Evolutionary conservation across 2,888 invertebrate genomes (phyloP).

Genomic region (Osmoderma eremita): DNA sequence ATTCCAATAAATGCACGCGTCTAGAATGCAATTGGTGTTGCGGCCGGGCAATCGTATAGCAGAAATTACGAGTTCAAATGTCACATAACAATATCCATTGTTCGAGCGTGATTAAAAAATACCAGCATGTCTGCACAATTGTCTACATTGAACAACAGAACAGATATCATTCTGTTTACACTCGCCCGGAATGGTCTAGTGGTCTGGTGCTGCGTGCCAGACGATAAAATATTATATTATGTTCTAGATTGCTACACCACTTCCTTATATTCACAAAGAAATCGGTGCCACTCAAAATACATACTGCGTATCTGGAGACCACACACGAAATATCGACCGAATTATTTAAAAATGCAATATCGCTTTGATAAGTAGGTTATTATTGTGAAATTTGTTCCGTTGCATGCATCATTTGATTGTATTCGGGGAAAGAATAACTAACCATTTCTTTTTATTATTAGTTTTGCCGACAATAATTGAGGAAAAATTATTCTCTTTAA

Average conservation of each 20-base stretch:
- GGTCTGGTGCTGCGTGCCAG: constrained; percentile 20
- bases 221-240: constrained; percentile 34
- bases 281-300: constrained; percentile 9
- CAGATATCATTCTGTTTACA: constrained; percentile 35
- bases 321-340: constrained; percentile 12
- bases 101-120: constrained; percentile 37
- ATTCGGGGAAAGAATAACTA: neutral
- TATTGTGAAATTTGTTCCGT: too few relatives aligned
- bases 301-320: neutral
- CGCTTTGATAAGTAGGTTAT: neutral
- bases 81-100: constrained; percentile 43
- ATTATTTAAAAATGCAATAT: neutral
- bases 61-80: constrained; percentile 41
- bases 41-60: constrained; percentile 25
- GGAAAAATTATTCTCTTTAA: too few relatives aligned
- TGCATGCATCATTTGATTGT: too few relatives aligned
- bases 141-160: constrained; percentile 31
- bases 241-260: constrained; percentile 27
- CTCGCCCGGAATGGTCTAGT: constrained; percentile 27
- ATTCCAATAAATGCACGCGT: constrained; percentile 10
- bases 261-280: constrained; percentile 24
- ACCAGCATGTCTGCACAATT: constrained; percentile 37
- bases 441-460: too few relatives aligned
- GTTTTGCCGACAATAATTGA: too few relatives aligned
- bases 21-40: constrained; percentile 28